These are phyloP conservation scores for Otolemur crassicaudatus DNA, from an alignment of 2,797 vertebrate genomes.

Conservation along the genomic window DNA sequence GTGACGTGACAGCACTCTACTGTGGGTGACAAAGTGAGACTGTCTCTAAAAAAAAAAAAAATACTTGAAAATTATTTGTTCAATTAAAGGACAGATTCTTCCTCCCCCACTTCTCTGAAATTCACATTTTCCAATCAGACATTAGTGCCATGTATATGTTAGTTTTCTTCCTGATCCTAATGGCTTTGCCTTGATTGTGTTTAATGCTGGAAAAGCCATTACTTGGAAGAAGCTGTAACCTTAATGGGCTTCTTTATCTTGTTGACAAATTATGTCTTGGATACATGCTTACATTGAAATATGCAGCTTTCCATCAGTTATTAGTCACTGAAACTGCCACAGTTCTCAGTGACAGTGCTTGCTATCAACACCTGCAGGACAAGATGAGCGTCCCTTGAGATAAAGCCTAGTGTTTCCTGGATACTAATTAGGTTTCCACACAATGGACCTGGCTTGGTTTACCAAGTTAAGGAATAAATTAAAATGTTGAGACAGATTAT, in stretches of 20 bases:
- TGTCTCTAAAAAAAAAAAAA: not conserved
- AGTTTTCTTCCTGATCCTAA: slow-evolving; percentile 39
- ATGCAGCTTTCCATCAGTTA: slow-evolving; percentile 63
- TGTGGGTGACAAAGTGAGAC: no score
- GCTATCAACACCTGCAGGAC: slow-evolving; percentile 48
- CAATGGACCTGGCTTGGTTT: slow-evolving; percentile 1
- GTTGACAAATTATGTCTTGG: slow-evolving; percentile 62
- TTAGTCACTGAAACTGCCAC: slow-evolving; percentile 48
- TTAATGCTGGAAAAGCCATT: slow-evolving; percentile 52
- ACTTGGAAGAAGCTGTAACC: slow-evolving; percentile 69
- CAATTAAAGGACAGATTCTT: not conserved
- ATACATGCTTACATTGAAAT: slow-evolving; percentile 55
- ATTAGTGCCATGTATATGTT: not conserved
- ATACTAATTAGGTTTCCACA: slow-evolving; percentile 64
- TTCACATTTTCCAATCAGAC: slow-evolving; percentile 1
- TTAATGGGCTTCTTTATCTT: slow-evolving; percentile 70
- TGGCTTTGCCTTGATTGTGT: slow-evolving; percentile 54
- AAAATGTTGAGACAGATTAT: slow-evolving; percentile 52
- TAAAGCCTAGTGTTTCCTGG: slow-evolving; percentile 39
- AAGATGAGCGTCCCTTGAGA: slow-evolving; percentile 47
- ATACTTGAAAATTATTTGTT: slow-evolving; percentile 30
- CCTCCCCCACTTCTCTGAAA: not conserved
- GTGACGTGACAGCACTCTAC: no score
- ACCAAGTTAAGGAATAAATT: slow-evolving; percentile 60
- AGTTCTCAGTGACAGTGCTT: slow-evolving; percentile 22